Percentiles rank a stretch among this genome's conserved stretches.
These are phyloP conservation scores for Rana temporaria DNA, from an alignment of 2,113 vertebrate genomes.

Conservation along the genomic window DNA sequence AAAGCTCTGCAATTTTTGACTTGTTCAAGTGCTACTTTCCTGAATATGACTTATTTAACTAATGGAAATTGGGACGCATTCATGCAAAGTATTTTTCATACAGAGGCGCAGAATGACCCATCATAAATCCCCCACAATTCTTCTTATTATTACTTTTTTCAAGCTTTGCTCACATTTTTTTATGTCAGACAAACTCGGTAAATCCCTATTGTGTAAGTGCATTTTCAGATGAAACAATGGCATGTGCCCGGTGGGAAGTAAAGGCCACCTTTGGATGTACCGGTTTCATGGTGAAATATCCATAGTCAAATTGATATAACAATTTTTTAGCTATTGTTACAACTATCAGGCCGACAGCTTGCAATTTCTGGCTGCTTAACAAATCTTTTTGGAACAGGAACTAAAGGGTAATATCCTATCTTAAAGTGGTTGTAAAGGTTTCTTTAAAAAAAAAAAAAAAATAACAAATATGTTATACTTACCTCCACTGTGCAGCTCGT, in stretches of 20 bases:
- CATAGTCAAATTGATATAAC: slow-evolving; percentile 19
- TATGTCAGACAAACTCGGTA: neutral
- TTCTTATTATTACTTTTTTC: neutral
- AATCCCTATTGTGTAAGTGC: neutral
- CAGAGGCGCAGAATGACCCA: slow-evolving; percentile 1
- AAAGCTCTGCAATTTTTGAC: neutral
- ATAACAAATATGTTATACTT: too few relatives aligned
- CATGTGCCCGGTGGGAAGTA: slow-evolving; percentile 15
- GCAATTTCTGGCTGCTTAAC: slow-evolving; percentile 3
- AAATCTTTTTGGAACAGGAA: neutral
- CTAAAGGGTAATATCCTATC: neutral
- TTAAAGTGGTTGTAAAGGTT: too few relatives aligned
- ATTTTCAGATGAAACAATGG: slow-evolving; percentile 17
- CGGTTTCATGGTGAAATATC: slow-evolving; percentile 7
- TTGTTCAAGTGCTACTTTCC: neutral
- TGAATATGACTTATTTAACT: neutral
- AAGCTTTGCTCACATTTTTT: neutral
- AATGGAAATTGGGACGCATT: neutral
- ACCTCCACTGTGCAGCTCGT: too few relatives aligned
- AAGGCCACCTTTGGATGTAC: slow-evolving; percentile 2
- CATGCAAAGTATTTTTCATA: slow-evolving; percentile 12
- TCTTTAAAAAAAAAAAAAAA: too few relatives aligned
- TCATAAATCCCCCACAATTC: neutral
- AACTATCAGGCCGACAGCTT: neutral
- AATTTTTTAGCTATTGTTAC: neutral